Percentiles rank a stretch among this genome's conserved stretches.
These are phyloP conservation scores for Acanthopleura granulata DNA, from an alignment of 2,888 invertebrate species.

Conservation along the genomic window DNA sequence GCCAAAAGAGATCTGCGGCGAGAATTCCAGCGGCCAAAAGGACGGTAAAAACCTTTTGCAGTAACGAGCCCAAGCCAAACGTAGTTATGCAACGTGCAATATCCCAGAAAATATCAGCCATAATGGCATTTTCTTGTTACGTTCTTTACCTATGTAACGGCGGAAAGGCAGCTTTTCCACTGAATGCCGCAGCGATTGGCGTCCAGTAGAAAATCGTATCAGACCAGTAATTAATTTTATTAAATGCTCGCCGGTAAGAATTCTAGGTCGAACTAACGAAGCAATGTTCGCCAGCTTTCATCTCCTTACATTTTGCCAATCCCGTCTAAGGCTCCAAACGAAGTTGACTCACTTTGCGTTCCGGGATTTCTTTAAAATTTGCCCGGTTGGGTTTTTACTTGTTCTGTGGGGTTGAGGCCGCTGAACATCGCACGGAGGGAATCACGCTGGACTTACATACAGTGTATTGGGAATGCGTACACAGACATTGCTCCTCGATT, in stretches of 20 bases:
- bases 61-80: neutral
- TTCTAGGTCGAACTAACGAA: constrained; percentile 10
- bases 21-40: neutral
- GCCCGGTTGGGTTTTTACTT: no score
- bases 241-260: constrained; percentile 14
- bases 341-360: no score
- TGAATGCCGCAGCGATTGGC: neutral
- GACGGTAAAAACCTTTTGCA: constrained; percentile 1
- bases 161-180: neutral
- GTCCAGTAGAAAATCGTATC: constrained; percentile 10
- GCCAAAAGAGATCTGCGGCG: constrained; percentile 1
- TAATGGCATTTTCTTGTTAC: constrained; percentile 5
- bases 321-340: neutral
- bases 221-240: constrained; percentile 17
- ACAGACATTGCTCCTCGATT: no score
- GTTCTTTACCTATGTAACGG: neutral
- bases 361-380: no score
- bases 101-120: neutral
- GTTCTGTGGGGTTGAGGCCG: no score
- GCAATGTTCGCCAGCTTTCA: constrained; percentile 11
- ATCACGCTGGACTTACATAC: no score
- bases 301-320: neutral
- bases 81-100: constrained; percentile 1
- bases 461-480: no score
- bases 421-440: no score